A percentile compares a stretch with the other conserved stretches of the same genome.
Conservation (phyloP, 2,113 vertebrate genomes). For the Thalassoma bifasciatum region DNA sequence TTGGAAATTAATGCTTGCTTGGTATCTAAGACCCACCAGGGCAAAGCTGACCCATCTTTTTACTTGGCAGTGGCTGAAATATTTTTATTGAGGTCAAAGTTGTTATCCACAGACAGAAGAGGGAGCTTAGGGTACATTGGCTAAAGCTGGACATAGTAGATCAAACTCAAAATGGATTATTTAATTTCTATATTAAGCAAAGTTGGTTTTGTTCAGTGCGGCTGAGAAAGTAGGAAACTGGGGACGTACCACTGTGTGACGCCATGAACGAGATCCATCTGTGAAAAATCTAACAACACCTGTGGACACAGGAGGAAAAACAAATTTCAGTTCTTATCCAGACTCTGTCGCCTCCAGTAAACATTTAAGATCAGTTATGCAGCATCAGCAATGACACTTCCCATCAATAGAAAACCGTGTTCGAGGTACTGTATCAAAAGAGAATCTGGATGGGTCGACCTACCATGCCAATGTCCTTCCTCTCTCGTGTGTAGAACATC, state of each 20-base stretch:
- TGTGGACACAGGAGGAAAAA: slow-evolving; percentile 63
- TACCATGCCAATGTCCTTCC: slow-evolving; percentile 94
- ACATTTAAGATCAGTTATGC: too few species aligned
- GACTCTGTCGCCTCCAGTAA: neutral
- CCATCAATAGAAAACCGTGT: too few species aligned
- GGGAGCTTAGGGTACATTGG: too few species aligned
- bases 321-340: neutral
- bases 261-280: slow-evolving; percentile 87
- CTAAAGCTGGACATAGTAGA: too few species aligned
- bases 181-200: neutral
- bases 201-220: neutral
- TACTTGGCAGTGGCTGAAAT: too few species aligned
- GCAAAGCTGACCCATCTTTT: too few species aligned
- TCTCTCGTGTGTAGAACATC: slow-evolving; percentile 88
- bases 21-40: too few species aligned
- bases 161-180: neutral
- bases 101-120: too few species aligned
- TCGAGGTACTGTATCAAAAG: neutral
- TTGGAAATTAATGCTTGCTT: too few species aligned
- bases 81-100: too few species aligned
- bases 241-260: slow-evolving; percentile 87
- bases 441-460: neutral
- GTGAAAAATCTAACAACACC: slow-evolving; percentile 89
- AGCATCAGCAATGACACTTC: too few species aligned
- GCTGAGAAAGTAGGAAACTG: neutral